A percentile compares a stretch with the other conserved stretches of the same genome.
Evolutionary conservation across 2,888 invertebrate genomes (phyloP).

Genomic region (Caenorhabditis parvicauda): DNA sequence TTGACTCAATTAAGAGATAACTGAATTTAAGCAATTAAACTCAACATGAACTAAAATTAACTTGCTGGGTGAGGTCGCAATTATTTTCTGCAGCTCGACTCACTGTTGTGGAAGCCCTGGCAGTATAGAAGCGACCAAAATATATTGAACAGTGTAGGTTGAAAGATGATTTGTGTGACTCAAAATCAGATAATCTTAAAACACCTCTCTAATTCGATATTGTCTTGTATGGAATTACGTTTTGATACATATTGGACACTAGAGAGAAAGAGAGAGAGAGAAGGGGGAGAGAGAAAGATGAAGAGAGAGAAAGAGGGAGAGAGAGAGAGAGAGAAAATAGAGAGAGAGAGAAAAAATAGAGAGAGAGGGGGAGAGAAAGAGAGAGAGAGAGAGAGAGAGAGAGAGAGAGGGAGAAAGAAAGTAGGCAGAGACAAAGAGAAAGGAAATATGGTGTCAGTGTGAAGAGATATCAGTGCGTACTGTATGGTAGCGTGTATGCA

Average conservation of each 20-base stretch:
- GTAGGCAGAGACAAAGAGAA: not conserved
- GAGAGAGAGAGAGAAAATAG: not conserved
- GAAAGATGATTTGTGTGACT: too few relatives aligned
- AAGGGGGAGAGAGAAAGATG: not conserved
- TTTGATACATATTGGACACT: conserved; percentile 16
- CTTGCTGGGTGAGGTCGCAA: too few relatives aligned
- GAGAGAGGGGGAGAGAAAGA: conserved; percentile 1
- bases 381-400: not conserved
- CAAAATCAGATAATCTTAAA: too few relatives aligned
- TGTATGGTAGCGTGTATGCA: not conserved
- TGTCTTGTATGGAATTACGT: not conserved
- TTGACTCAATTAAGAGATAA: too few relatives aligned
- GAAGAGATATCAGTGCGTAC: not conserved
- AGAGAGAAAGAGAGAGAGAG: conserved; percentile 13
- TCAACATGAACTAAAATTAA: too few relatives aligned
- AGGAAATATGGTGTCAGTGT: not conserved
- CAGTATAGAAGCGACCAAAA: too few relatives aligned
- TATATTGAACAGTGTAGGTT: too few relatives aligned
- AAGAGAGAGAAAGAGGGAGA: not conserved
- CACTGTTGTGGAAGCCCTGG: too few relatives aligned
- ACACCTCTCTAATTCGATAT: conserved; percentile 12
- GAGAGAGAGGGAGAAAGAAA: conserved; percentile 2
- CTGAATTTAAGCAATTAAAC: too few relatives aligned
- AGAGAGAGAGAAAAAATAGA: not conserved
- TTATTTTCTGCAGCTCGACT: too few relatives aligned